Percentiles rank a stretch among this genome's conserved stretches.
Evolutionary conservation across 2,797 vertebrate species (phyloP).

Genomic region (Gymnothorax reevesii): DNA sequence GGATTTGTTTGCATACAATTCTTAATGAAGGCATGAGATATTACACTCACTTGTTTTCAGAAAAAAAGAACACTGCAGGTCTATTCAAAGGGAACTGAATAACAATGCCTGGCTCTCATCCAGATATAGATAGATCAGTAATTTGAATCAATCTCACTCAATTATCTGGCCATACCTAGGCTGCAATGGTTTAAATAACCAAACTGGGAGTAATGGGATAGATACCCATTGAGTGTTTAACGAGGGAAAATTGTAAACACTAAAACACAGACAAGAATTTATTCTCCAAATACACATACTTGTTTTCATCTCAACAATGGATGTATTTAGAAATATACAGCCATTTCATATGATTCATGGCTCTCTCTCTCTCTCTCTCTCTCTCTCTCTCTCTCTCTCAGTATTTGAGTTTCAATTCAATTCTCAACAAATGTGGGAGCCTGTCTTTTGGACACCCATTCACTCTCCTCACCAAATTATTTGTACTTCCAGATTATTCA

Average conservation of each 20-base stretch:
- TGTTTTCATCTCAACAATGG: not conserved
- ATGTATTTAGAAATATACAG: not conserved
- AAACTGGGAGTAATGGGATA: slow-evolving; percentile 22
- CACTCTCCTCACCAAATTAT: not conserved
- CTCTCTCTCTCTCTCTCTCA: too few relatives aligned
- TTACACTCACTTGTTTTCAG: not conserved
- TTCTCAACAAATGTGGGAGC: too few relatives aligned
- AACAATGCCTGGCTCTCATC: not conserved
- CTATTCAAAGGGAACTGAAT: not conserved
- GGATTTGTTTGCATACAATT: not conserved
- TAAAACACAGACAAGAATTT: not conserved
- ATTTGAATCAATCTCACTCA: slow-evolving; percentile 11
- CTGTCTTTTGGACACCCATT: not conserved
- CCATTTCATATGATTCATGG: not conserved
- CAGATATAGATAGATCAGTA: slow-evolving; percentile 9
- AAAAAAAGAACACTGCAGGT: not conserved
- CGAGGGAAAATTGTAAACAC: not conserved
- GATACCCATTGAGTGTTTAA: slow-evolving; percentile 23
- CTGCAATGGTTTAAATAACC: slow-evolving; percentile 2
- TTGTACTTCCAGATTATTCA: not conserved
- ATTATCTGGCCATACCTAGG: slow-evolving; percentile 23
- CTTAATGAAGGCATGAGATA: not conserved
- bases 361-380: too few relatives aligned
- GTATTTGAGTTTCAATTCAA: too few relatives aligned
- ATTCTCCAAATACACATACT: not conserved